Evolutionary conservation across 2,113 vertebrate genomes (phyloP).

Genomic region (Cynoglossus semilaevis): DNA sequence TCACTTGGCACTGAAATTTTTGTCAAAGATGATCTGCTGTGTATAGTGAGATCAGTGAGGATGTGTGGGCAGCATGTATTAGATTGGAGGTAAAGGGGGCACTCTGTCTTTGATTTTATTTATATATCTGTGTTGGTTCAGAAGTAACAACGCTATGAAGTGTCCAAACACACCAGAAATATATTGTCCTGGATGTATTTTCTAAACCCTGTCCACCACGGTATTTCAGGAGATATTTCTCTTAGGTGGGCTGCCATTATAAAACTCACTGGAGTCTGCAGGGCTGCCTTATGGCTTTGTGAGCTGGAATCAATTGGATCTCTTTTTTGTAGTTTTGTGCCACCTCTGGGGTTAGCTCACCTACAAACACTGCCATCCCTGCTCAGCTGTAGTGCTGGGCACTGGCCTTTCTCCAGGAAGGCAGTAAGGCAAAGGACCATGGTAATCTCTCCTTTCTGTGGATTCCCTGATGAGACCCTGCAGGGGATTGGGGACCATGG

Average conservation of each 20-base stretch:
- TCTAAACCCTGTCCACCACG: conserved; percentile 16
- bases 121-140: background rate
- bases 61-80: conserved; percentile 8
- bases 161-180: conserved; percentile 5
- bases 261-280: conserved; percentile 30
- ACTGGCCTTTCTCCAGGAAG: conserved; percentile 50
- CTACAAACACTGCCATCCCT: conserved; percentile 50
- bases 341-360: conserved; percentile 53
- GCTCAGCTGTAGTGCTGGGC: conserved; percentile 55
- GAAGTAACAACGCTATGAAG: background rate
- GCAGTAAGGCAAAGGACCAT: conserved; percentile 49
- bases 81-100: too few species aligned
- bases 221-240: conserved; percentile 41
- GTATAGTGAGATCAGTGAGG: conserved; percentile 13
- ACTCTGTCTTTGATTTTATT: conserved; percentile 5
- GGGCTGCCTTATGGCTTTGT: conserved; percentile 30
- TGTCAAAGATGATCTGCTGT: conserved; percentile 18
- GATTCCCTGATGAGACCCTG: conserved; percentile 55
- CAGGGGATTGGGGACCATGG: conserved; percentile 6
- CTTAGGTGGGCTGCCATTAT: conserved; percentile 18
- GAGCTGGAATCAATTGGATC: conserved; percentile 50
- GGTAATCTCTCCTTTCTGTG: conserved; percentile 57
- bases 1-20: conserved; percentile 13
- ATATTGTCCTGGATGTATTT: conserved; percentile 3
- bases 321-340: conserved; percentile 33